Evolutionary conservation across 2,113 vertebrate genomes (phyloP).

Genomic region (Antennarius striatus): DNA sequence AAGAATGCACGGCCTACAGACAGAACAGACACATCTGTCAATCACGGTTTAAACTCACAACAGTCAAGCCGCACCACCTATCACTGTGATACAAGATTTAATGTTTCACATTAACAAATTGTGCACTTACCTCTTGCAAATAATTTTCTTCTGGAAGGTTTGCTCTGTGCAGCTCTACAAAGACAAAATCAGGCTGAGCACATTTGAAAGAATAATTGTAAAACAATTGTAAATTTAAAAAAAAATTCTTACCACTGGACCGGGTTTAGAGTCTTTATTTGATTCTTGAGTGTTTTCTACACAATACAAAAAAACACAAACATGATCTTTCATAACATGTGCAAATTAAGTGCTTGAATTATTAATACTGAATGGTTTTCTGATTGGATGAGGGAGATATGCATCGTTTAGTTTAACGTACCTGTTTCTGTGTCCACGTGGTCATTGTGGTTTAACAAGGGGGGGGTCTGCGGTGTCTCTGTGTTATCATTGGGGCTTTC

Average conservation of each 20-base stretch:
- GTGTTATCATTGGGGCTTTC: constrained; percentile 17
- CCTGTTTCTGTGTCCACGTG: constrained; percentile 25
- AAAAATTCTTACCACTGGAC: constrained; percentile 63
- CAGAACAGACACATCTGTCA: constrained; percentile 12
- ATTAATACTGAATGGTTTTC: no score
- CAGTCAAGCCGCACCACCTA: no score
- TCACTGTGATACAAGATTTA: not conserved
- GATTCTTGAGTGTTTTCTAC: constrained; percentile 43
- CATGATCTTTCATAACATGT: not conserved
- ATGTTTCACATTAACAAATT: not conserved
- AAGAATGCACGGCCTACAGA: constrained; percentile 91
- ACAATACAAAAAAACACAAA: constrained; percentile 1
- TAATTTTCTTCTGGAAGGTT: constrained; percentile 58
- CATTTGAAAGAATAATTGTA: not conserved
- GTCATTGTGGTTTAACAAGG: constrained; percentile 7
- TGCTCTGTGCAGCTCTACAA: constrained; percentile 75
- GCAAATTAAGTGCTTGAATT: not conserved
- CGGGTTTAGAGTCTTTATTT: constrained; percentile 26
- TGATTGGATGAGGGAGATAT: not conserved
- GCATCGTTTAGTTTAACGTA: constrained; percentile 10
- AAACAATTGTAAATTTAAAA: not conserved
- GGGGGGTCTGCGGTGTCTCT: constrained; percentile 3
- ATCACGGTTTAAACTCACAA: not conserved
- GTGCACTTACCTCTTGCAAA: constrained; percentile 74
- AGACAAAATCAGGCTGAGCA: not conserved